A percentile compares a stretch with the other conserved stretches of the same genome.
These are phyloP conservation scores for Drosophila anomelani DNA, from an alignment of 2,888 invertebrate species.

Conservation along the genomic window DNA sequence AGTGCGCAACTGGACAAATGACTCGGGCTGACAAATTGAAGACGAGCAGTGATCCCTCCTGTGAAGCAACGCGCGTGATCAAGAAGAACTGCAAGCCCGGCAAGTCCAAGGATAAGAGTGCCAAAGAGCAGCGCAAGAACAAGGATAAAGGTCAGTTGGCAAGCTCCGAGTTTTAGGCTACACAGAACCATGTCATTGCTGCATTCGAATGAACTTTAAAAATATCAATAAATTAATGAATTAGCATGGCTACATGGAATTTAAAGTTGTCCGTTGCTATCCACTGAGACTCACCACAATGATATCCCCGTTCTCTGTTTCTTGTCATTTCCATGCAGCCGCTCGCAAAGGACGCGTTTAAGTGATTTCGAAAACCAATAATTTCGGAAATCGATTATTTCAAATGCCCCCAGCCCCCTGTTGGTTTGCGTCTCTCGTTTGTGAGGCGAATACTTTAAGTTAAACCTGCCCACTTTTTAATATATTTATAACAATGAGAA, in stretches of 20 bases:
- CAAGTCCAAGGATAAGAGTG: constrained; percentile 86
- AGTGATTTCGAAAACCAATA: constrained; percentile 57
- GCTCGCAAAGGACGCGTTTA: constrained; percentile 84
- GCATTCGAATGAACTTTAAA: background rate
- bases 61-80: constrained; percentile 92
- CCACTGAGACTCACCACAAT: background rate
- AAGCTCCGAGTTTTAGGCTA: background rate
- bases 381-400: constrained; percentile 59
- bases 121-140: constrained; percentile 85
- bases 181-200: background rate
- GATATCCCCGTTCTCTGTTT: constrained; percentile 13
- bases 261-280: background rate
- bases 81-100: constrained; percentile 95
- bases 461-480: constrained; percentile 60
- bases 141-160: constrained; percentile 86
- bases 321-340: constrained; percentile 64
- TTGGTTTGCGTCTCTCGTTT: constrained; percentile 65
- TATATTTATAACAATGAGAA: constrained; percentile 34
- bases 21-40: constrained; percentile 93
- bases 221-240: background rate
- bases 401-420: constrained; percentile 64
- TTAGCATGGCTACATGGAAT: background rate
- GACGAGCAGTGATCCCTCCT: constrained; percentile 92
- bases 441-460: constrained; percentile 47
- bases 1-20: constrained; percentile 93